Evolutionary conservation across 2,797 vertebrate species (phyloP), one percentile per base, ranked within the genome.

Genomic region (Poecile montanus): DNA sequence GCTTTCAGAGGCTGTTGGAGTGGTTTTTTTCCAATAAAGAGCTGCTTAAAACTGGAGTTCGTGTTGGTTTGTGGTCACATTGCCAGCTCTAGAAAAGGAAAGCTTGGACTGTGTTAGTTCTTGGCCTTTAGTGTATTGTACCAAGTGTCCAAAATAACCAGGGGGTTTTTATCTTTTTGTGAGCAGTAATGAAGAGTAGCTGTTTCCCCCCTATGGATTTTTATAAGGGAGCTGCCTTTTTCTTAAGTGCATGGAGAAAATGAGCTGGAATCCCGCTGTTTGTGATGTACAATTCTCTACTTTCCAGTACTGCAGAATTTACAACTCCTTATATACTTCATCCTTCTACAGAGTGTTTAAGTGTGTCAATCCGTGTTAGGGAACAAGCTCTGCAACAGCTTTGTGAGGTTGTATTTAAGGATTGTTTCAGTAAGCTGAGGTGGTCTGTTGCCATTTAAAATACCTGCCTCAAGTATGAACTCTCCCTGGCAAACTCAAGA

Each of bases 31-130:
- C n/a, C 30, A 7, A 2, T 50, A 40, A 3, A 47, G 8, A 4
- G 6, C n/a, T 88, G 12, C 30, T 73, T 73, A 51, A 77, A 26
- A 48, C 13, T 72, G 6, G 45, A 50, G 16, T 54, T 44, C 17
- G 1, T 48, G 27, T 54, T 62, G 29, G 3, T 54, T 81, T 78
- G 7, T 62, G 45, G 13, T 67, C 36, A 47, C 0, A 0, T 71
- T 90, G 8, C 32, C 11, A 20, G 7, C 32, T n/a, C 36, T 38
- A 36, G 54, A 23, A 87, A 47, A 84, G 26, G 25, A 76, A 38
- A 16, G 4, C 25, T 42, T 51, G 32, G 13, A 44, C 3, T 36
- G 25, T 6, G 6, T 58, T 81, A 22, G 16, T 60, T 85, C 26
- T 74, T 83, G 48, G 10, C 36, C 63, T 80, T 54, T 10, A 56